Evolutionary conservation across 2,113 vertebrate genomes (phyloP), one percentile per base, ranked within the genome.

Genomic region (Pholis gunnellus): DNA sequence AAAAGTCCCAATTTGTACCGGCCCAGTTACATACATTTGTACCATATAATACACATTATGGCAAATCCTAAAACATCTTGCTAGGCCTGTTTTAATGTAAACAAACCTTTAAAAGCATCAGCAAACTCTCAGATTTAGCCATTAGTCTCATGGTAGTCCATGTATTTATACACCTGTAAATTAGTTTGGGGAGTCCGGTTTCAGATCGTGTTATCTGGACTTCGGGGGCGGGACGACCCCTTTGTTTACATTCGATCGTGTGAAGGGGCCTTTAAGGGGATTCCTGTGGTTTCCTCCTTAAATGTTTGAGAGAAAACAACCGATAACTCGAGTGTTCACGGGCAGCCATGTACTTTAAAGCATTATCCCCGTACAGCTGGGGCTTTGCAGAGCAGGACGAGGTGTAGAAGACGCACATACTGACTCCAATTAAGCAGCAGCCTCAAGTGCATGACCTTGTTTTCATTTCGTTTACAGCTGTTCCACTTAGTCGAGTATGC

Each of bases 401-500:
- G 31, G 9, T 48, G 48, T 4, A 68, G 48, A 22, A 64, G 48
- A 46, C 5, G 70, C 54, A 56, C 65, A 54, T 61, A 63, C 57
- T 72, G 34, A 80, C 80, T 85, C 84, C 76, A 80, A 79, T 85
- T 72, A 84, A 60, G 72, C 40, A 74, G 36, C 9, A 1, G 73
- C 80, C 71, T 77, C 64, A 11, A 56, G 68, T 72, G 61, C 48
- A 81, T 84, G 66, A 31, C 67, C 57, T 63, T 79, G 71, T 79
- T 73, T 86, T 79, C 42, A 74, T 78, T 85, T 77, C 64, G 76
- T 78, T 86, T 67, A 61, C 80, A 79, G 80, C 61, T 79, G 77
- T 72, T 75, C 67, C 57, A 36, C 60, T 72, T 65, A 76, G 59
- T 25, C 10, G 48, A 40, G 27, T 57, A 31, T 57, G 52, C 78